These are phyloP conservation scores for Iphiclides podalirius DNA, from an alignment of 2,888 invertebrate species.

Conservation along the genomic window DNA sequence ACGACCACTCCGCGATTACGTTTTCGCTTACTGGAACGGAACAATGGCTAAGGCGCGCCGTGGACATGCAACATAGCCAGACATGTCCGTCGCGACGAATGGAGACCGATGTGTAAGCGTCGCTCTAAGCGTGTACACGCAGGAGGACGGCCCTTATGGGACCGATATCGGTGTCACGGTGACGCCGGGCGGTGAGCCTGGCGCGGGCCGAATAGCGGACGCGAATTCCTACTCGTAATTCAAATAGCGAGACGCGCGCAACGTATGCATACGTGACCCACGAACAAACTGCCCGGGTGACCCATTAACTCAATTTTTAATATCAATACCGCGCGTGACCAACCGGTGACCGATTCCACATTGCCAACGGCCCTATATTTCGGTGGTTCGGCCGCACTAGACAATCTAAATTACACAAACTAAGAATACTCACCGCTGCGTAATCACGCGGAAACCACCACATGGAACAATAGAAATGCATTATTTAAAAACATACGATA, in stretches of 20 bases:
- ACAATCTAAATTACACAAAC: conserved; percentile 4
- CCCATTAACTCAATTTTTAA: conserved; percentile 64
- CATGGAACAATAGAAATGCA: conserved; percentile 63
- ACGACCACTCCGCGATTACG: conserved; percentile 62
- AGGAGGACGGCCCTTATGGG: conserved; percentile 60
- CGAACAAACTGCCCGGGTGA: conserved; percentile 66
- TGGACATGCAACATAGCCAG: conserved; percentile 60
- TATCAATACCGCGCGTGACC: conserved; percentile 44
- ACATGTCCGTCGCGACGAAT: conserved; percentile 64
- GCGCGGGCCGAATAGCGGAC: conserved; percentile 75
- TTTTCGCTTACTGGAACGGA: conserved; percentile 69
- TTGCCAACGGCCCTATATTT: conserved; percentile 1
- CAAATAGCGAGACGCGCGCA: conserved; percentile 56
- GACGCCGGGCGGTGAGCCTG: conserved; percentile 43
- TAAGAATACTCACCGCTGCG: conserved; percentile 62
- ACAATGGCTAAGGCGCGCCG: conserved; percentile 58
- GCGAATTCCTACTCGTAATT: conserved; percentile 78
- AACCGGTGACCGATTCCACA: conserved; percentile 30
- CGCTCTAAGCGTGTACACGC: conserved; percentile 35
- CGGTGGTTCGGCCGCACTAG: background rate
- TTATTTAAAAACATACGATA: conserved; percentile 22
- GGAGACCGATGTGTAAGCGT: conserved; percentile 49
- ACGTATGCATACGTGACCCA: conserved; percentile 59
- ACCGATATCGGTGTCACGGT: conserved; percentile 67
- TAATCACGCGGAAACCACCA: conserved; percentile 46